Percentiles rank a stretch among this genome's conserved stretches.
Conservation (phyloP, 2,113 vertebrate genomes). For the Pterocles gutturalis region DNA sequence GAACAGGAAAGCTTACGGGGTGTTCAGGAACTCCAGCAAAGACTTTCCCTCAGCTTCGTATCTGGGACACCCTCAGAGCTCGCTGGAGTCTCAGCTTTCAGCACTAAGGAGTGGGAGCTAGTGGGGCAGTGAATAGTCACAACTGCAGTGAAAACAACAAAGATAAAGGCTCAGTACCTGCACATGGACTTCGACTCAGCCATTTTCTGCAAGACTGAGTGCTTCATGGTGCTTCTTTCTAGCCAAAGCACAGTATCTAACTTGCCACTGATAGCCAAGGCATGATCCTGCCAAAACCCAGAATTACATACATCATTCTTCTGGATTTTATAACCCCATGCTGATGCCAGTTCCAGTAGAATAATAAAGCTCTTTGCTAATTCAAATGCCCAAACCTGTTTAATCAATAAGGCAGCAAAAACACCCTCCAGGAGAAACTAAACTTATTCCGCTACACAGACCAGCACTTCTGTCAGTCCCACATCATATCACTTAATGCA, state of each 20-base stretch:
- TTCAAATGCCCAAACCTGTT: constrained; percentile 36
- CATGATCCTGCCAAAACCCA: constrained; percentile 14
- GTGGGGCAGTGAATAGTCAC: background rate
- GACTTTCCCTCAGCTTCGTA: constrained; percentile 26
- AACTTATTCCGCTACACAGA: constrained; percentile 50
- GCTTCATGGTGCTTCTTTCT: background rate
- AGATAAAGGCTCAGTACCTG: background rate
- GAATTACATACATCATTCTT: background rate
- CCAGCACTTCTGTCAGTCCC: constrained; percentile 40
- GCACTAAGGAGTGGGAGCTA: background rate
- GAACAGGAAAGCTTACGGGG: constrained; percentile 10
- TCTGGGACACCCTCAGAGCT: constrained; percentile 6
- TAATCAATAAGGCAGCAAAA: constrained; percentile 49
- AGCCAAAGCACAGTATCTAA: background rate
- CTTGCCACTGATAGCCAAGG: constrained; percentile 33
- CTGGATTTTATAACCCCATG: background rate
- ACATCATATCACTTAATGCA: background rate
- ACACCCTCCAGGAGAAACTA: constrained; percentile 39
- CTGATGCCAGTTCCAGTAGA: constrained; percentile 12
- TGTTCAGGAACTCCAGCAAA: constrained; percentile 69
- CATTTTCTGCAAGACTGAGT: background rate
- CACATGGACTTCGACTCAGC: background rate
- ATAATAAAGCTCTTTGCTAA: constrained; percentile 24
- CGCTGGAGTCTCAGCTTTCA: background rate
- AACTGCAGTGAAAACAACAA: background rate